Percentiles rank a stretch among this genome's conserved stretches.
Evolutionary conservation across 2,113 vertebrate species (phyloP).

Genomic region (Ibidorhyncha struthersii): DNA sequence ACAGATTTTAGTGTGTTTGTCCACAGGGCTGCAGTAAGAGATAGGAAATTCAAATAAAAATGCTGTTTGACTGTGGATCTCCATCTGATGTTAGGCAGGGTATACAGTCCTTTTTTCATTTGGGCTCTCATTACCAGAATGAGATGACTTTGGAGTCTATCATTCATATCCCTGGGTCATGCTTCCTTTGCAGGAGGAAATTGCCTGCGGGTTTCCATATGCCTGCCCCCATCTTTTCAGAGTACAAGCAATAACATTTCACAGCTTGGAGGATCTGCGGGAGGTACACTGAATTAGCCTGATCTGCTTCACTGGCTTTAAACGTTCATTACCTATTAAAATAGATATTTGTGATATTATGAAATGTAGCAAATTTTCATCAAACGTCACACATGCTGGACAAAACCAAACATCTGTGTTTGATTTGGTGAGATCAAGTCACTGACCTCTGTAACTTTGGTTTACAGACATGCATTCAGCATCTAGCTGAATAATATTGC

Average conservation of each 20-base stretch:
- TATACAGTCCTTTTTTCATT: background rate
- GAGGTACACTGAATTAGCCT: background rate
- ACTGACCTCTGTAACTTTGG: background rate
- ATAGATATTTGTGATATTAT: background rate
- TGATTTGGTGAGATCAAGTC: background rate
- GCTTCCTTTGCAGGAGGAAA: background rate
- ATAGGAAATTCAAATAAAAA: background rate
- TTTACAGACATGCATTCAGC: background rate
- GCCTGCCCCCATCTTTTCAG: background rate
- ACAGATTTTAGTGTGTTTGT: background rate
- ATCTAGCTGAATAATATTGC: background rate
- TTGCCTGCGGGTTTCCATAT: background rate
- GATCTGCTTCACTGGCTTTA: background rate
- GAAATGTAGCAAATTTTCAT: background rate
- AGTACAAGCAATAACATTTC: background rate
- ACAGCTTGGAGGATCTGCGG: background rate
- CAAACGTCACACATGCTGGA: background rate
- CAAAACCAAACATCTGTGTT: background rate
- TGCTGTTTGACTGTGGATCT: background rate
- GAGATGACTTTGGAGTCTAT: background rate
- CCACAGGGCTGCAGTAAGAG: background rate
- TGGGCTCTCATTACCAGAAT: background rate
- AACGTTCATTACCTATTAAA: background rate
- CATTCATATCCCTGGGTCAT: background rate
- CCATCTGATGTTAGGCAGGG: background rate